phyloP scores from a whole-genome alignment of 2,113 vertebrate genomes.

The Ictalurus furcatus region DNA sequence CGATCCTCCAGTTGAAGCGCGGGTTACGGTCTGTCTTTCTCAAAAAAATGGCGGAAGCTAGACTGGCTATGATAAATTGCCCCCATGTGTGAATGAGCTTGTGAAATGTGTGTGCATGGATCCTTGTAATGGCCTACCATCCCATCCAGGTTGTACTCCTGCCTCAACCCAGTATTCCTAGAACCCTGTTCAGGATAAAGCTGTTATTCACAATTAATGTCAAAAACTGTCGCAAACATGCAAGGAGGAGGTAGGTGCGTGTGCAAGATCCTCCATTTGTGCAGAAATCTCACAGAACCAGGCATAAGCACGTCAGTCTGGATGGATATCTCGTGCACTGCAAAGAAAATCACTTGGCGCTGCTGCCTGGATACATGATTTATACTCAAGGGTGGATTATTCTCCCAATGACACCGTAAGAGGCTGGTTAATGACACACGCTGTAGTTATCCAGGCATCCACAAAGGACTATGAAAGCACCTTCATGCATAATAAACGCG shows the following conservation, averaged over 20 bases:
- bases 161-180: not conserved
- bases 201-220: not conserved
- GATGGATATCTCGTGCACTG: not conserved
- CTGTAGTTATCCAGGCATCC: not conserved
- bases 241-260: not conserved
- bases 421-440: not conserved
- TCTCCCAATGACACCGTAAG: not conserved
- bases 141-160: not conserved
- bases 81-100: not conserved
- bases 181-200: not conserved
- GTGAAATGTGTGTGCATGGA: too few species aligned
- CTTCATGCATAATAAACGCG: conserved; percentile 36
- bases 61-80: too few species aligned
- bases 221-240: not conserved
- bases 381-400: not conserved
- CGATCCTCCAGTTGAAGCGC: not conserved
- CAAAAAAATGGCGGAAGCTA: not conserved
- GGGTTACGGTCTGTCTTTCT: not conserved
- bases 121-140: not conserved
- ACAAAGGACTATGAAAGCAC: not conserved
- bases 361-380: not conserved
- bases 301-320: not conserved
- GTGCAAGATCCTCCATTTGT: not conserved
- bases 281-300: not conserved
- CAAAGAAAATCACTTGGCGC: not conserved